These are phyloP conservation scores for Cyprinella venusta DNA, from an alignment of 2,797 vertebrate species.

Conservation along the genomic window DNA sequence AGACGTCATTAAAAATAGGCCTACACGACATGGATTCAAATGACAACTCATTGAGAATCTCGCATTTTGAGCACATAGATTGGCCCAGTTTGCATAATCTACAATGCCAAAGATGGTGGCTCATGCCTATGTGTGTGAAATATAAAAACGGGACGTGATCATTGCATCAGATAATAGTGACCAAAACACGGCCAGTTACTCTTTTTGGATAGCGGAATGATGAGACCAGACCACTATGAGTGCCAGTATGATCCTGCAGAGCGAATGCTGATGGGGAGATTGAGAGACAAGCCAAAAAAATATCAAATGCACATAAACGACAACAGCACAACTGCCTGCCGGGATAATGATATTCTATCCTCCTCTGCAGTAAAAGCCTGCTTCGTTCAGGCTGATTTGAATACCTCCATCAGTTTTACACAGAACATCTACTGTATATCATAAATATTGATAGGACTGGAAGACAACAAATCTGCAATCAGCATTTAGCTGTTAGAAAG, in stretches of 20 bases:
- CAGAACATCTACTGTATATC: slow-evolving; percentile 31
- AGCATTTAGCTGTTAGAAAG: slow-evolving; percentile 37
- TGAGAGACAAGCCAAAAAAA: slow-evolving; percentile 36
- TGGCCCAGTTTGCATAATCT: background rate
- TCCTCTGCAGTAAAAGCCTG: slow-evolving; percentile 32
- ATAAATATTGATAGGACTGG: slow-evolving; percentile 42
- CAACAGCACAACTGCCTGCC: slow-evolving; percentile 32
- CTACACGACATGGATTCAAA: background rate
- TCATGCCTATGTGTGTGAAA: slow-evolving; percentile 16
- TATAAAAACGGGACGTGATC: slow-evolving; percentile 2
- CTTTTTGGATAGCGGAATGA: slow-evolving; percentile 8
- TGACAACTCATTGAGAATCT: background rate
- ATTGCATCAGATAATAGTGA: slow-evolving; percentile 24
- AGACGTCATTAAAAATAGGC: slow-evolving; percentile 19
- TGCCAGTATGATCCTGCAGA: slow-evolving; percentile 20
- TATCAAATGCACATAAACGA: slow-evolving; percentile 38
- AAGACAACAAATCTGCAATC: slow-evolving; percentile 31
- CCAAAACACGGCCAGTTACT: slow-evolving; percentile 7
- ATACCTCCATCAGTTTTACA: slow-evolving; percentile 22
- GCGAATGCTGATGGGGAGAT: slow-evolving; percentile 24
- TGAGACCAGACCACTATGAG: slow-evolving; percentile 1
- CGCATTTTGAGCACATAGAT: background rate
- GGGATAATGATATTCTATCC: slow-evolving; percentile 34
- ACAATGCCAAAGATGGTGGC: background rate
- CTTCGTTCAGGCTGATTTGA: slow-evolving; percentile 23